Base-by-base conservation (phyloP, 2,888 invertebrate species). In the Pogonocherus hispidulus region DNA sequence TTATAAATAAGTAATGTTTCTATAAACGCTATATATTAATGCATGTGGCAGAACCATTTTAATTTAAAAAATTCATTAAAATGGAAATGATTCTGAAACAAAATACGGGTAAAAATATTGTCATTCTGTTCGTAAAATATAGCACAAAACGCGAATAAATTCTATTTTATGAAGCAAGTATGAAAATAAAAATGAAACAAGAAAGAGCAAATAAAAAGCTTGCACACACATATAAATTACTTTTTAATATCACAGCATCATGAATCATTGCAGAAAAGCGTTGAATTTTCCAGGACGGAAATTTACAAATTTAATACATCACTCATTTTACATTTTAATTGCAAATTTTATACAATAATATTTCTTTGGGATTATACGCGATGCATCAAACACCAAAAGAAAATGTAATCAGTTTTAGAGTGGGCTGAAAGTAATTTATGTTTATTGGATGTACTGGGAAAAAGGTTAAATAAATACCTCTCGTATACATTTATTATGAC, bases 191-290 rank as follows among this genome's bases (percentile, higher is more conserved):
- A 80, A 79, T 71, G 78, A 79, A 81, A 80, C 76, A 79, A 80
- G 78, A 78, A 79, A 79, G 69, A 73, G 78, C 77, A 77, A 78
- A 80, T 79, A 80, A 83, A 82, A 81, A 80, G 81, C 80, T 73
- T 72, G 78, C 82, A 80, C 83, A 80, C 83, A 83, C 84, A 84
- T 83, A 84, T 84, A 84, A 84, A 84, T 84, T 84, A 84, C 84
- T 84, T 84, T 84, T 84, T 84, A 84, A 84, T 84, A 85, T 84
- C 83, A 80, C 83, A 82, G 81, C 80, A 81, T 80, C 83, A 84
- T 84, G 84, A 84, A 84, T 84, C 84, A 84, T 83, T 82, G 81
- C 80, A 76, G 82, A 76, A 80, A 78, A 79, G 79, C 77, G 79
- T 76, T 80, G 79, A 80, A 81, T 81, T 82, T 82, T 80, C 80